A percentile compares a stretch with the other conserved stretches of the same genome.
Evolutionary conservation across 2,797 vertebrate genomes (phyloP).

Genomic region (Anisognathus igniventris): DNA sequence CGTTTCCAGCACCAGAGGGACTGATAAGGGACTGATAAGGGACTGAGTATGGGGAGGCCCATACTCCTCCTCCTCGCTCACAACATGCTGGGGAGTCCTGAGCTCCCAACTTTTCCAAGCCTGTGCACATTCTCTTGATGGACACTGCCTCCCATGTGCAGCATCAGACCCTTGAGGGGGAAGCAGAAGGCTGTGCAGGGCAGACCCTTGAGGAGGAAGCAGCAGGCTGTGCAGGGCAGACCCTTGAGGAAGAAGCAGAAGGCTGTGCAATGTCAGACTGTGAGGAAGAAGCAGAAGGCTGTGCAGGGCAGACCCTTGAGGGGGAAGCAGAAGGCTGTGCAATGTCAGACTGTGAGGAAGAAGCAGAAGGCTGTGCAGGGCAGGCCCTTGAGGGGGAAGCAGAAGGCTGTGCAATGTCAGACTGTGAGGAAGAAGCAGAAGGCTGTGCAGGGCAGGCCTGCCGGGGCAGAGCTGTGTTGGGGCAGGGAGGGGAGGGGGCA

Average conservation of each 20-base stretch:
- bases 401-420: too few species aligned
- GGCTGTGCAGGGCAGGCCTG: neutral
- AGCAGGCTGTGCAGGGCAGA: neutral
- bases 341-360: neutral
- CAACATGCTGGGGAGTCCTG: neutral
- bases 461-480: neutral
- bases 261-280: too few species aligned
- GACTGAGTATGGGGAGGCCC: too few species aligned
- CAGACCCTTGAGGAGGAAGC: too few species aligned
- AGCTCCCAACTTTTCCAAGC: neutral
- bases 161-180: rapidly evolving
- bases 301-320: too few species aligned
- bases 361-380: too few species aligned
- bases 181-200: too few species aligned
- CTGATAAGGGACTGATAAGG: neutral
- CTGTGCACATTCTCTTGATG: neutral
- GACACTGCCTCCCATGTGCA: neutral
- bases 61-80: neutral
- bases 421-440: neutral
- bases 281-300: too few species aligned
- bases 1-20: neutral
- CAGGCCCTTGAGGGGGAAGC: too few species aligned
- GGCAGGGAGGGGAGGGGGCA: neutral
- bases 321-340: neutral
- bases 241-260: too few species aligned